phyloP scores from a whole-genome alignment of 30 jellyfish, hydroid and myxozoan species.

The Turritopsis rubra region DNA sequence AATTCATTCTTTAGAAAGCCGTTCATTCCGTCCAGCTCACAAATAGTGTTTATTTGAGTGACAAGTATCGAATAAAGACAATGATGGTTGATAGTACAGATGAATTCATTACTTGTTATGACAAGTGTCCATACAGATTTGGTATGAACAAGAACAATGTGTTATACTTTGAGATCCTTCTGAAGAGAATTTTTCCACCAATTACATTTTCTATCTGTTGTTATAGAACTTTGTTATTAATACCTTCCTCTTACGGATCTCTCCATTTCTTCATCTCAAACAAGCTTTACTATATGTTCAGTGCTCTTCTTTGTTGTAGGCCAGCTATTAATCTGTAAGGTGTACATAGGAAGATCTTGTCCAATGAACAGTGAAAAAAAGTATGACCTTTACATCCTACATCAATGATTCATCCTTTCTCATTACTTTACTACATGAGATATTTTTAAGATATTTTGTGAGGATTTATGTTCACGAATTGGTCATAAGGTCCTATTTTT shows the following conservation, averaged over 20 bases:
- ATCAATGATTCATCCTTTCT: not conserved
- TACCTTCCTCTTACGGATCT: too few relatives aligned
- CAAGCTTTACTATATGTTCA: too few relatives aligned
- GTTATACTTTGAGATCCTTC: too few relatives aligned
- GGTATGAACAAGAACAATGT: slow-evolving; percentile 42
- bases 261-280: too few relatives aligned
- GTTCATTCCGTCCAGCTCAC: slow-evolving; percentile 33
- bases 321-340: slow-evolving; percentile 59
- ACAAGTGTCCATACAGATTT: slow-evolving; percentile 27
- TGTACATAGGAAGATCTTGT: slow-evolving; percentile 53
- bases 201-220: not conserved
- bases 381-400: slow-evolving; percentile 22
- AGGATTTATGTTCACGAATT: too few relatives aligned
- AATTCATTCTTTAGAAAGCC: not conserved
- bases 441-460: too few relatives aligned
- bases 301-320: slow-evolving; percentile 32
- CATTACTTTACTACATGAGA: too few relatives aligned
- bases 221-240: not conserved
- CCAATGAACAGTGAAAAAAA: slow-evolving; percentile 46
- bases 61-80: slow-evolving; percentile 50
- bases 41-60: slow-evolving; percentile 64
- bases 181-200: not conserved
- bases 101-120: slow-evolving; percentile 16
- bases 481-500: too few relatives aligned
- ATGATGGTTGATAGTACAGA: slow-evolving; percentile 24